Percentiles rank a stretch among this genome's conserved stretches.
Conservation (phyloP, 2,113 vertebrate genomes). For the Oncorhynchus masou region DNA sequence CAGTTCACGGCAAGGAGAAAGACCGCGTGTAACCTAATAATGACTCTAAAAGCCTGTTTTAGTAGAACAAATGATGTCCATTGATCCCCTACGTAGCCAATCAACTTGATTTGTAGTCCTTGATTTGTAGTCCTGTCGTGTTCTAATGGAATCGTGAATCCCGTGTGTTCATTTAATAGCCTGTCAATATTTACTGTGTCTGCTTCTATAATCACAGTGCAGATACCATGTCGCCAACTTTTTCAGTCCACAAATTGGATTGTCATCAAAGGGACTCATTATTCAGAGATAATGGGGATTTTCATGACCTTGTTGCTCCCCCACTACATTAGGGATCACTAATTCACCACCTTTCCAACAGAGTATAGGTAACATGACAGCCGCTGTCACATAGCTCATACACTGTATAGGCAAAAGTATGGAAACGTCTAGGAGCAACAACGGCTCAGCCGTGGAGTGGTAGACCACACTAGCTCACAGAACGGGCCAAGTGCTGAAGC, state of each 20-base stretch:
- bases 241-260: constrained; percentile 43
- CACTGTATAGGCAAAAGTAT: too few species aligned
- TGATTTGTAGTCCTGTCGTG: constrained; percentile 37
- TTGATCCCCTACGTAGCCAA: not conserved
- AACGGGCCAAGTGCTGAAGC: too few species aligned
- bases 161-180: constrained; percentile 1
- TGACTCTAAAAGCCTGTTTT: not conserved
- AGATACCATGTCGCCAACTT: constrained; percentile 5
- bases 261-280: constrained; percentile 37
- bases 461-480: too few species aligned
- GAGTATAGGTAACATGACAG: too few species aligned
- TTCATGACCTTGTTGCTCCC: not conserved
- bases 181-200: constrained; percentile 30
- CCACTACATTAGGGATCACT: constrained; percentile 15
- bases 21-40: not conserved
- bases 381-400: too few species aligned
- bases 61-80: not conserved
- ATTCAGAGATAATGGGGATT: constrained; percentile 43
- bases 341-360: not conserved
- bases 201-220: constrained; percentile 27
- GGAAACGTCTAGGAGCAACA: too few species aligned
- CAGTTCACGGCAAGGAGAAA: not conserved
- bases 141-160: constrained; percentile 6
- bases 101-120: not conserved
- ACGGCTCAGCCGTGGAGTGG: too few species aligned